phyloP scores from a whole-genome alignment of 2,113 vertebrate species.

The Gambusia holbrooki region DNA sequence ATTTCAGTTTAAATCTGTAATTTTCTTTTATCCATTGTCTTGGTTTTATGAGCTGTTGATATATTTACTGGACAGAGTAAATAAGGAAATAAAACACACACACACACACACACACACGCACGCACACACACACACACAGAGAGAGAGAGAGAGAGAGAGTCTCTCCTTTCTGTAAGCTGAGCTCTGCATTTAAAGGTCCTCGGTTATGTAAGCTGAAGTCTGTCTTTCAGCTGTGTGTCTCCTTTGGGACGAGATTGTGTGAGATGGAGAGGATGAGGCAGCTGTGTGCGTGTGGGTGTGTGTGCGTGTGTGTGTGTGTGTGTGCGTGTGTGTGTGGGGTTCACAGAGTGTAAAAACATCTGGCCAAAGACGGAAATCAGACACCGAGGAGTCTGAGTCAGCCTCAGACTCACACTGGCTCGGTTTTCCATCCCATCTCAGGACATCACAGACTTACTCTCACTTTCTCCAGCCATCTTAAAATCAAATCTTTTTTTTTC shows the following conservation, averaged over 20 bases:
- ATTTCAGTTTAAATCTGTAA: neutral
- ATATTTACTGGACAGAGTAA: neutral
- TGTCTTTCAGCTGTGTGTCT: constrained; percentile 34
- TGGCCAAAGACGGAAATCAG: constrained; percentile 61
- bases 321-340: constrained; percentile 36
- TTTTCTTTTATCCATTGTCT: neutral
- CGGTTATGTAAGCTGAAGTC: constrained; percentile 54
- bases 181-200: constrained; percentile 16
- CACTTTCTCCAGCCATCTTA: neutral
- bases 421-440: constrained; percentile 8
- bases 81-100: neutral
- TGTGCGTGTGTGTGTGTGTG: constrained; percentile 28
- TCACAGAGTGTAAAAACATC: constrained; percentile 58
- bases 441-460: neutral
- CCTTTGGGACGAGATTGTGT: constrained; percentile 27
- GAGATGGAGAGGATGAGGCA: constrained; percentile 20
- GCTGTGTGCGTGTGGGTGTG: constrained; percentile 18
- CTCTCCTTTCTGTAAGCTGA: constrained; percentile 4
- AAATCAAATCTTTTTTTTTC: too few species aligned
- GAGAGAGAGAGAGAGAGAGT: neutral
- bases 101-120: neutral
- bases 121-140: neutral
- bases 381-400: constrained; percentile 46
- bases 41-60: neutral
- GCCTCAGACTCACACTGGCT: constrained; percentile 21